Evolutionary conservation across 2,888 invertebrate species (phyloP).

Genomic region (Scotopteryx bipunctaria): DNA sequence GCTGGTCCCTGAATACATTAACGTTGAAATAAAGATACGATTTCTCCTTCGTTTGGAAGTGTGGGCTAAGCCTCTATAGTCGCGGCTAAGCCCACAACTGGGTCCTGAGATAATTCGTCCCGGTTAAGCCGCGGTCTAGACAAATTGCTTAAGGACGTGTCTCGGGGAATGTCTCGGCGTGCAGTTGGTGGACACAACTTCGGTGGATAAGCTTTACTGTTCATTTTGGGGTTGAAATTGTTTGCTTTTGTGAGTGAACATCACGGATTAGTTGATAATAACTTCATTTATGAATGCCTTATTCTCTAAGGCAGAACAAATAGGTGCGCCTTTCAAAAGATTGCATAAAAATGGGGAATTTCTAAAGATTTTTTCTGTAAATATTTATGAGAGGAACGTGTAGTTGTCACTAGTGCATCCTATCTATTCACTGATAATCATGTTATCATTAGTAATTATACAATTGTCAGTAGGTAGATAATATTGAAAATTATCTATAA

Average conservation of each 20-base stretch:
- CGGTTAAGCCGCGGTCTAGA: slow-evolving; percentile 15
- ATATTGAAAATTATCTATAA: too few species aligned
- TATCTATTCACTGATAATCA: too few species aligned
- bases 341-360: too few species aligned
- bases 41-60: not conserved
- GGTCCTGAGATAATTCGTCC: slow-evolving; percentile 22
- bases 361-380: too few species aligned
- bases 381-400: too few species aligned
- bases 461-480: too few species aligned
- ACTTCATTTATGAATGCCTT: not conserved
- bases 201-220: slow-evolving; percentile 20
- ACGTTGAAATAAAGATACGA: too few species aligned
- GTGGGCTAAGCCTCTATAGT: not conserved
- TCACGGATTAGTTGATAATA: not conserved
- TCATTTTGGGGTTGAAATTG: not conserved
- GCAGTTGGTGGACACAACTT: slow-evolving; percentile 10
- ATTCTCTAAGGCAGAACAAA: too few species aligned
- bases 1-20: too few species aligned
- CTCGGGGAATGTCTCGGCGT: slow-evolving; percentile 4
- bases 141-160: slow-evolving; percentile 25
- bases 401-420: too few species aligned
- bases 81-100: slow-evolving; percentile 7
- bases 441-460: too few species aligned
- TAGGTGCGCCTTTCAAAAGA: too few species aligned
- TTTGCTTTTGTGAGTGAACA: not conserved